Conservation (phyloP, 2,797 vertebrate species). For the Gymnoscopelus braueri region DNA sequence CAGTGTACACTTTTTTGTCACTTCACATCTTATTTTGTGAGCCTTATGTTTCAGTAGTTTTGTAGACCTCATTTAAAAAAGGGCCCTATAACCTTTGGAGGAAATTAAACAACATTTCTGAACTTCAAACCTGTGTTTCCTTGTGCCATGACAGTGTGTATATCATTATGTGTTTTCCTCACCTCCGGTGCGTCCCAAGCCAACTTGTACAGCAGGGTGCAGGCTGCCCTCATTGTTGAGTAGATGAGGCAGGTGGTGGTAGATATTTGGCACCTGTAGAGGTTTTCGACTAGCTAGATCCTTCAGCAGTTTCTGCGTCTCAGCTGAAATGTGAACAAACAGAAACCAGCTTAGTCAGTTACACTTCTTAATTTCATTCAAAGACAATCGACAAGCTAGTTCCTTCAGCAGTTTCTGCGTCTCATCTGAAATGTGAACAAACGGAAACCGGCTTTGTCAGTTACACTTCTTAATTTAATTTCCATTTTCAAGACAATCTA, state of each 20-base stretch:
- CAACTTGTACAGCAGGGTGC: conserved; percentile 94
- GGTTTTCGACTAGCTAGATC: conserved; percentile 92
- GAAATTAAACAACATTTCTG: too few species aligned
- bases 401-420: conserved; percentile 96
- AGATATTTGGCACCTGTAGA: conserved; percentile 98
- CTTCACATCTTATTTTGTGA: too few species aligned
- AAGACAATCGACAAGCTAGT: conserved; percentile 80
- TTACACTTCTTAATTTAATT: not conserved
- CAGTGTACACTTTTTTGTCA: too few species aligned
- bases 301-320: conserved; percentile 95
- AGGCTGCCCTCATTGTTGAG: conserved; percentile 96
- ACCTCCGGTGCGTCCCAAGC: conserved; percentile 95
- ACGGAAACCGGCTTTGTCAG: not conserved
- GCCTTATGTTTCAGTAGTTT: too few species aligned
- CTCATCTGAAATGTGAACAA: conserved; percentile 82
- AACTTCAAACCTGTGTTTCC: too few species aligned
- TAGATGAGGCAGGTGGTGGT: conserved; percentile 98
- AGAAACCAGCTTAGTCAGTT: not conserved
- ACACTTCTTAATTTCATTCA: not conserved
- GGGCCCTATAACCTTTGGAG: too few species aligned
- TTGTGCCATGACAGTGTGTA: not conserved
- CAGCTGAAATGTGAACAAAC: conserved; percentile 80
- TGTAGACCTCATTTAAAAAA: too few species aligned
- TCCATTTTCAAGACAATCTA: not conserved
- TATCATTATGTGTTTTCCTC: conserved; percentile 35